A percentile compares a stretch with the other conserved stretches of the same genome.
These are phyloP conservation scores for Omphaloscelis lunosa DNA, from an alignment of 2,888 invertebrate species.

Conservation along the genomic window DNA sequence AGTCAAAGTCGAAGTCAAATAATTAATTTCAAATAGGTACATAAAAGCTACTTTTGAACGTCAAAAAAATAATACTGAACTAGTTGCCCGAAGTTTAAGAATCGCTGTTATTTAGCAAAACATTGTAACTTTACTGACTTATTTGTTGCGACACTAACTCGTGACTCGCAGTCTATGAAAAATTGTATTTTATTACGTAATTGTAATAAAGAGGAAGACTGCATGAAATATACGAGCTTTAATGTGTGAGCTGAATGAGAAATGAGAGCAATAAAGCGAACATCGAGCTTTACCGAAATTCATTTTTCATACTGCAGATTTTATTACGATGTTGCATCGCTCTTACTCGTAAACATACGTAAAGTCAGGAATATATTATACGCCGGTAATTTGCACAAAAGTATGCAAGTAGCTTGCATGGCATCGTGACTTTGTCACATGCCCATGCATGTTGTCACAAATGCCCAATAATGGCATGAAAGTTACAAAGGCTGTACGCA, in stretches of 20 bases:
- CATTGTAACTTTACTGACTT: slow-evolving; percentile 51
- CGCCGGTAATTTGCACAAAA: background rate
- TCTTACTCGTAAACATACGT: background rate
- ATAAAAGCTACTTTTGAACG: too few relatives aligned
- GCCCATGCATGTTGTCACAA: too few relatives aligned
- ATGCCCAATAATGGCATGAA: too few relatives aligned
- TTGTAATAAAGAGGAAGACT: slow-evolving; percentile 32
- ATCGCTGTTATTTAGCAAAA: slow-evolving; percentile 5
- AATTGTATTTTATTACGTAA: slow-evolving; percentile 53
- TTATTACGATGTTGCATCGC: slow-evolving; percentile 3
- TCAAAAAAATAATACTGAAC: too few relatives aligned
- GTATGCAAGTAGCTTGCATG: background rate
- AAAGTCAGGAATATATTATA: background rate
- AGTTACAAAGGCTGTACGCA: too few relatives aligned
- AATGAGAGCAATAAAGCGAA: slow-evolving; percentile 25
- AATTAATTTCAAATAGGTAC: too few relatives aligned
- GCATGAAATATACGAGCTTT: slow-evolving; percentile 33
- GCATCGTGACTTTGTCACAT: background rate
- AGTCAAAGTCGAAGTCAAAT: too few relatives aligned
- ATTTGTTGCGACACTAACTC: slow-evolving; percentile 50
- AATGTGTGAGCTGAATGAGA: slow-evolving; percentile 31
- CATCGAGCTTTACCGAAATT: slow-evolving; percentile 10
- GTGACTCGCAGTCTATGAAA: slow-evolving; percentile 48
- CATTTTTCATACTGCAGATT: slow-evolving; percentile 22
- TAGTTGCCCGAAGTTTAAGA: slow-evolving; percentile 23